phyloP scores from a whole-genome alignment of 2,888 invertebrate species.

The Philereme vetulata region DNA sequence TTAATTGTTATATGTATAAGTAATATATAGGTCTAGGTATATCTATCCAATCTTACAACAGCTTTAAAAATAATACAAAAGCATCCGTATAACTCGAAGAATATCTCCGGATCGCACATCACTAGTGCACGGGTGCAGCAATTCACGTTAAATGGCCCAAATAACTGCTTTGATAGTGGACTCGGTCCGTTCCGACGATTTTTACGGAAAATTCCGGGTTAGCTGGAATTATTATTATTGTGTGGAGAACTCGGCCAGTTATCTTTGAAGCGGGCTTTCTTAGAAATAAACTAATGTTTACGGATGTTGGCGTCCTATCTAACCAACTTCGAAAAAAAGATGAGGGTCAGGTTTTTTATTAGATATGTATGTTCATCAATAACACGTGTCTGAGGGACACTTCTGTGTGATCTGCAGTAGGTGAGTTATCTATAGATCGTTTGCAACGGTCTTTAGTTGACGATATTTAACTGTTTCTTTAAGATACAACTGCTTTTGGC shows the following conservation, averaged over 20 bases:
- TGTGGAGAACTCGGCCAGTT: slow-evolving; percentile 31
- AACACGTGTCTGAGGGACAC: too few species aligned
- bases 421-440: too few species aligned
- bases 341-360: background rate
- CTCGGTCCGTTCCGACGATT: slow-evolving; percentile 68
- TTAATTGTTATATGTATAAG: too few species aligned
- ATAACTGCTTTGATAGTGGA: slow-evolving; percentile 67
- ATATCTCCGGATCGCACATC: slow-evolving; percentile 44
- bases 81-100: too few species aligned
- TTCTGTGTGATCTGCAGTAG: too few species aligned
- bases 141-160: slow-evolving; percentile 79
- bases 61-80: too few species aligned
- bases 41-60: too few species aligned
- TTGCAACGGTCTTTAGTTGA: too few species aligned
- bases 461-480: too few species aligned
- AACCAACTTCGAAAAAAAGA: background rate
- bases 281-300: background rate
- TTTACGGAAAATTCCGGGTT: slow-evolving; percentile 71
- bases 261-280: slow-evolving; percentile 20
- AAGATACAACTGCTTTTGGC: too few species aligned
- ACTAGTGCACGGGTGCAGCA: slow-evolving; percentile 42
- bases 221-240: slow-evolving; percentile 72
- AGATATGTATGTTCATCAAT: too few species aligned
- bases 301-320: background rate
- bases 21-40: too few species aligned